Evolutionary conservation across 2,797 vertebrate species (phyloP).

Genomic region (Lagodon rhomboides): DNA sequence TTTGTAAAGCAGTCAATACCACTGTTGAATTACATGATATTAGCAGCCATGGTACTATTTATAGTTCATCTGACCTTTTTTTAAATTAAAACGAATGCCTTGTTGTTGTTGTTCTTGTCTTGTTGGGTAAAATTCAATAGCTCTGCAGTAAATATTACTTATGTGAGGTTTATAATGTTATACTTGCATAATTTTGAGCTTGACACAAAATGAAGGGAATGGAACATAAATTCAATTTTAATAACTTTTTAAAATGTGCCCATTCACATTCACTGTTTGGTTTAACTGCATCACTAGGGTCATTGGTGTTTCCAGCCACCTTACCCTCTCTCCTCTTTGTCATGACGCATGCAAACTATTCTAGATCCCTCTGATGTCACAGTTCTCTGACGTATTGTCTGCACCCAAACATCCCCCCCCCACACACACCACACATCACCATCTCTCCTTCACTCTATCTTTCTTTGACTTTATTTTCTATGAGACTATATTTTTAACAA

Average conservation of each 20-base stretch:
- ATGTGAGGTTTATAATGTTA: too few relatives aligned
- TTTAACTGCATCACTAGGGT: constrained; percentile 13
- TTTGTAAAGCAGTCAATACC: background rate
- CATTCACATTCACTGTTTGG: background rate
- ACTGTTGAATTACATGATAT: background rate
- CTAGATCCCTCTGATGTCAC: constrained; percentile 11
- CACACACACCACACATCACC: background rate
- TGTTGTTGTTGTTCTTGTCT: too few relatives aligned
- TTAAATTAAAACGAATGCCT: background rate
- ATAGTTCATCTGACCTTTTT: background rate
- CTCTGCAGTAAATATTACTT: background rate
- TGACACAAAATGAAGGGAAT: background rate
- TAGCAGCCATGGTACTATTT: background rate
- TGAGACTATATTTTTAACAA: background rate
- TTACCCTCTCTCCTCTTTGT: background rate
- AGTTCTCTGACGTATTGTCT: background rate
- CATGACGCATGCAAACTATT: background rate
- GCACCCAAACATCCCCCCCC: background rate
- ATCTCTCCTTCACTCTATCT: background rate
- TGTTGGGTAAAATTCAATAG: background rate
- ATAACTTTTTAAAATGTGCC: background rate
- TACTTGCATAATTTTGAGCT: background rate
- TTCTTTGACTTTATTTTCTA: background rate
- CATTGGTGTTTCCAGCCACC: background rate
- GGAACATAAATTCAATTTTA: background rate